Percentiles rank a stretch among this genome's conserved stretches.
phyloP scores from a whole-genome alignment of 2,888 invertebrate genomes.

The Sesia apiformis region DNA sequence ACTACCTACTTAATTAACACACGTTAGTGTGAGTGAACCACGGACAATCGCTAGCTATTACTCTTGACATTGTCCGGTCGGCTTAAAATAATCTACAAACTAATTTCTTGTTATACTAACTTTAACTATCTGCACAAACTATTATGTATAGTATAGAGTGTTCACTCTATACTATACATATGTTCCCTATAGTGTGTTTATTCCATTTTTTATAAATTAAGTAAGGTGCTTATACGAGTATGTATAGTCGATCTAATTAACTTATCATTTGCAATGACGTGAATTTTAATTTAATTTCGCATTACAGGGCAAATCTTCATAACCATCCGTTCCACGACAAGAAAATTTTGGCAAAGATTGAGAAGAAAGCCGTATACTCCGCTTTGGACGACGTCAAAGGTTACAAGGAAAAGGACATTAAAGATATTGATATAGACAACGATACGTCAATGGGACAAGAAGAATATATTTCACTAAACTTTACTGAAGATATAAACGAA shows the following conservation, averaged over 20 bases:
- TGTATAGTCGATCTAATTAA: background rate
- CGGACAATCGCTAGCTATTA: no score
- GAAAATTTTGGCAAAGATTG: conserved; percentile 58
- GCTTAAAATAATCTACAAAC: no score
- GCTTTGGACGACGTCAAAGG: conserved; percentile 38
- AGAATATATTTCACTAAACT: background rate
- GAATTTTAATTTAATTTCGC: background rate
- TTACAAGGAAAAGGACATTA: conserved; percentile 25
- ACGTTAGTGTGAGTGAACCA: no score
- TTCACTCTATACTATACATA: no score
- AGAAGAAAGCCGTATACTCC: conserved; percentile 56
- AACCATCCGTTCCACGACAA: conserved; percentile 65
- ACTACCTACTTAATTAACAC: no score
- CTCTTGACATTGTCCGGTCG: no score
- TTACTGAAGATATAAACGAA: no score
- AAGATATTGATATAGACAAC: conserved; percentile 8
- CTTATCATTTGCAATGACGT: background rate
- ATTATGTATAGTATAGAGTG: background rate
- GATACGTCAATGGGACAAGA: conserved; percentile 16
- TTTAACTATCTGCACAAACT: no score
- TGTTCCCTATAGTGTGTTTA: background rate
- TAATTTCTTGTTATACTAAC: no score
- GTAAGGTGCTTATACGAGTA: background rate
- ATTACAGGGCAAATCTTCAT: conserved; percentile 53
- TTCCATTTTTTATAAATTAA: background rate